Conservation (phyloP, 2,113 vertebrate species). For the Isichthys henryi region DNA sequence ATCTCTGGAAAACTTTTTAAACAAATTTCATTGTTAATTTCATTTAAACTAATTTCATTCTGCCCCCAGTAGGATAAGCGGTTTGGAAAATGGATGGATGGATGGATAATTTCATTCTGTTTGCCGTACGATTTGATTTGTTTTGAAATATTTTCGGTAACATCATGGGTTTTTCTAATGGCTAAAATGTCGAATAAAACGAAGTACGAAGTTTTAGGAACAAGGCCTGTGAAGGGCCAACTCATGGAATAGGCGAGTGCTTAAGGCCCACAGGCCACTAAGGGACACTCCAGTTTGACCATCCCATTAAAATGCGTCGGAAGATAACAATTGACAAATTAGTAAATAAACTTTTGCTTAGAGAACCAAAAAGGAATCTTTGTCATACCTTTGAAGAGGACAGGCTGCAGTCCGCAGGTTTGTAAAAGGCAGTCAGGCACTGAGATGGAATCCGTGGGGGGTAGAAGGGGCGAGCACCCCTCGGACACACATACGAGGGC, state of each 20-base stretch:
- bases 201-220: not conserved
- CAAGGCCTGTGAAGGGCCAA: not conserved
- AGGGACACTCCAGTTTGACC: not conserved
- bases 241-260: not conserved
- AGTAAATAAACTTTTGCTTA: not conserved
- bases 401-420: constrained; percentile 83
- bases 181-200: not conserved
- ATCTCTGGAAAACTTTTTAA: not conserved
- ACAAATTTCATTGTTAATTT: not conserved
- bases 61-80: no score
- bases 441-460: constrained; percentile 68
- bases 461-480: constrained; percentile 54
- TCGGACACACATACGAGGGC: constrained; percentile 57
- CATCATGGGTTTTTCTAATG: not conserved
- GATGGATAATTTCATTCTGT: no score
- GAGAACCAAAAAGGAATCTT: not conserved
- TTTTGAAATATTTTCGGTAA: not conserved
- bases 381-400: constrained; percentile 86
- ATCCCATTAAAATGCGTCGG: not conserved
- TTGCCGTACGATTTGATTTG: not conserved
- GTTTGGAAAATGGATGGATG: no score
- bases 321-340: not conserved
- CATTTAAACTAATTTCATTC: not conserved
- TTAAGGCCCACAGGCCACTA: not conserved
- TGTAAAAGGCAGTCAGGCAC: constrained; percentile 86